These are phyloP conservation scores for Medauroidea extradentata DNA, from an alignment of 1,140 invertebrate species.

Conservation along the genomic window DNA sequence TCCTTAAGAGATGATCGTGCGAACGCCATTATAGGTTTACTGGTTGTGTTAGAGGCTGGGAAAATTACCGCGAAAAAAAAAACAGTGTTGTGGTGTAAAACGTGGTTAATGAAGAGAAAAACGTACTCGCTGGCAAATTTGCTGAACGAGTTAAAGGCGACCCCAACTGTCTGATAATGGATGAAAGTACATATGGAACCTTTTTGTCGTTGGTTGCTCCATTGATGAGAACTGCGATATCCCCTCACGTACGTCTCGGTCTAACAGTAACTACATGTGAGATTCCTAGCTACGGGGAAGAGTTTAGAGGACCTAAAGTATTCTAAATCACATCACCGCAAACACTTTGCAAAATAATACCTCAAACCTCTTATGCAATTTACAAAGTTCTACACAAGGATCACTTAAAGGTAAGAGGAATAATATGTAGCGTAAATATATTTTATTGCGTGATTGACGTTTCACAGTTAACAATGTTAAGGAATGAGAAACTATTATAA, in stretches of 20 bases:
- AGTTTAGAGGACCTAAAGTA: too few relatives aligned
- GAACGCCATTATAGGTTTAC: too few relatives aligned
- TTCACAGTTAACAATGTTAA: not conserved
- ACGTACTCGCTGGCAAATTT: conserved; percentile 29
- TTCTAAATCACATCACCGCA: conserved; percentile 39
- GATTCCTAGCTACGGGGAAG: conserved; percentile 38
- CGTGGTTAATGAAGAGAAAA: conserved; percentile 23
- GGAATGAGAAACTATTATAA: too few relatives aligned
- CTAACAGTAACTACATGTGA: conserved; percentile 32
- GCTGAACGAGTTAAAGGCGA: conserved; percentile 24
- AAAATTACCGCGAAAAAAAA: not conserved
- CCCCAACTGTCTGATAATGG: conserved; percentile 25
- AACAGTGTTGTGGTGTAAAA: conserved; percentile 19
- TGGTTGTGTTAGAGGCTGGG: too few relatives aligned
- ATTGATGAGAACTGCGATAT: conserved; percentile 35
- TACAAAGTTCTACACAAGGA: conserved; percentile 23
- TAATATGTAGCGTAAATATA: not conserved
- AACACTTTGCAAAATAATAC: conserved; percentile 33
- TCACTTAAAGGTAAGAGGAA: conserved; percentile 13
- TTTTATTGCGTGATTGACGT: not conserved
- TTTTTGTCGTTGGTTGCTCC: not conserved
- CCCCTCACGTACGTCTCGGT: conserved; percentile 36
- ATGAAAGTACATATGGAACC: conserved; percentile 12
- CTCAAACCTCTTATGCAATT: conserved; percentile 37
- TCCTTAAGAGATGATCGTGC: too few relatives aligned